A percentile compares a stretch with the other conserved stretches of the same genome.
Evolutionary conservation across 1,140 invertebrate genomes (phyloP).

Genomic region (Microplitis mediator): DNA sequence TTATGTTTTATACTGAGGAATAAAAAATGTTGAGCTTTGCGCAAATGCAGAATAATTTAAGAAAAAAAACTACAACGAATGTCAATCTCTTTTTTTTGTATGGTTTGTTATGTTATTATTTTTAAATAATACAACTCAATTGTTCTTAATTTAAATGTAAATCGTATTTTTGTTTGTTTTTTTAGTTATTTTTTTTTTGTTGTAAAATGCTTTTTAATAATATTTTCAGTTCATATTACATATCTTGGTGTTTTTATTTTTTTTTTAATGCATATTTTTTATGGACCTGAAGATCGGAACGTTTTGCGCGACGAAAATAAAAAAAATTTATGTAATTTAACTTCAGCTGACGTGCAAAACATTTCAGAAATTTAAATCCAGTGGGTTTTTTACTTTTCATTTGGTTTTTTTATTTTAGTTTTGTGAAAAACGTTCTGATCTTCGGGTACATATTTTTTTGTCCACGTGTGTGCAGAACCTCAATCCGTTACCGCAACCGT

Average conservation of each 20-base stretch:
- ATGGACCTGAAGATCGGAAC: too few relatives aligned
- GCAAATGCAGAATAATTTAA: constrained; percentile 26
- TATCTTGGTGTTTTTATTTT: constrained; percentile 50
- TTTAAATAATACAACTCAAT: constrained; percentile 60
- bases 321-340: too few relatives aligned
- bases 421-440: too few relatives aligned
- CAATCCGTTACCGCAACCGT: constrained; percentile 1
- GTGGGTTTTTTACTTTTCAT: constrained; percentile 15
- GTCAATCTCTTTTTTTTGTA: constrained; percentile 55
- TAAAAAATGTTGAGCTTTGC: constrained; percentile 10
- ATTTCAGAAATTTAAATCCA: too few relatives aligned
- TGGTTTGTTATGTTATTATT: constrained; percentile 64
- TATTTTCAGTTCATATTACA: constrained; percentile 64
- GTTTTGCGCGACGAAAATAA: too few relatives aligned
- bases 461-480: not conserved
- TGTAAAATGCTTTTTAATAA: constrained; percentile 66
- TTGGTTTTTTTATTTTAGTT: constrained; percentile 6
- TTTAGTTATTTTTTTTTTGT: constrained; percentile 63
- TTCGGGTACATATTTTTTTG: too few relatives aligned
- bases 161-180: constrained; percentile 63
- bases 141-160: constrained; percentile 66
- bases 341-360: too few relatives aligned
- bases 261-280: constrained; percentile 40
- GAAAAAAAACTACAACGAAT: constrained; percentile 30
- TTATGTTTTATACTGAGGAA: constrained; percentile 1